Evolutionary conservation across 2,797 vertebrate species (phyloP), one percentile per base, ranked within the genome.

Genomic region (Cyprinella venusta): DNA sequence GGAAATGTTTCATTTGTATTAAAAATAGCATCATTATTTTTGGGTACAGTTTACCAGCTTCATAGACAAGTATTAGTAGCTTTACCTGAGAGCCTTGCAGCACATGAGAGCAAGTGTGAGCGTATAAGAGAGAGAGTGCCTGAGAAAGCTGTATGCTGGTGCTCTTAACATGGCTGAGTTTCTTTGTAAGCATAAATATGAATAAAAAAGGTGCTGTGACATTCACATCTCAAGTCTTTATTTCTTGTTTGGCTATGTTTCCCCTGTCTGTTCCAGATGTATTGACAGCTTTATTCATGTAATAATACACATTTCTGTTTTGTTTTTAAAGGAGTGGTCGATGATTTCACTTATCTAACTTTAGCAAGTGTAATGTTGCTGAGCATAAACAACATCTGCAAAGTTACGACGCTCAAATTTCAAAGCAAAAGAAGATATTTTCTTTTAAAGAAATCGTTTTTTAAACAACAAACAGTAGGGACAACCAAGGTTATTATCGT

Each of bases 1-100:
- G 90, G 86, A 91, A 86, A 88, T 92, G 91, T 91, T 86, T 82
- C 78, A 91, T 93, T 93, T 93, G 56, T 93, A 93, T 90, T 92
- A 90, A 87, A 72, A 77, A 84, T 64, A 79, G 24, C 38, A 59
- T 59, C 3, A 48, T 90, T 89, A 83, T 88, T 92, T 67, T 86
- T 90, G 77, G 67, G 69, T 85, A 79, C 61, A 78, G 71, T 69
- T 78, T 54, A 71, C 74, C 65, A 26, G 33, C 82, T 85, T 88
- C 91, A 63, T 86, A 77, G 71, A 81, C 18, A 5, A 80, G 24
- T 90, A 91, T 87, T 89, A 91, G 90, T 86, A 91, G 89, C 91
- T 92, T 92, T 91, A 90, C 89, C 86, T 84, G 90, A 91, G 86
- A 68, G 52, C 26, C 80, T 68, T 74, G 61, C 61, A 63, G 74